Evolutionary conservation across 2,797 vertebrate species (phyloP).

Genomic region (Mormyrus hasselquistii): DNA sequence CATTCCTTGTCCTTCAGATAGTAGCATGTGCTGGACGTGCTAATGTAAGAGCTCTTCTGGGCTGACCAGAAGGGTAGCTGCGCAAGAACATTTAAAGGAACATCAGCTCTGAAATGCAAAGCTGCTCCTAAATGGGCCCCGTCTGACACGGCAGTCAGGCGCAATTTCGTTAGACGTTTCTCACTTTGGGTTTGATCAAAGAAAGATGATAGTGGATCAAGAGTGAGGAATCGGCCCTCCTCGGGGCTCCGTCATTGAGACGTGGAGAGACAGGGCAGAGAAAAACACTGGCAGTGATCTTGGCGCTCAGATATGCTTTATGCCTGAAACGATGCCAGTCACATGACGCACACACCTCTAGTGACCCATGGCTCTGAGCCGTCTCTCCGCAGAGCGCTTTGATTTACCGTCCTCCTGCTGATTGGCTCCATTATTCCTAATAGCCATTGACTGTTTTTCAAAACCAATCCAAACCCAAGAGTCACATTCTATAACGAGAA

Average conservation of each 20-base stretch:
- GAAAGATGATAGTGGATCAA: not conserved
- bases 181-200: slow-evolving; percentile 31
- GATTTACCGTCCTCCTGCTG: not conserved
- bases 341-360: not conserved
- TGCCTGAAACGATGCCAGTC: not conserved
- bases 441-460: not conserved
- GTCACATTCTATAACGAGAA: not conserved
- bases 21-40: not conserved
- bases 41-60: not conserved
- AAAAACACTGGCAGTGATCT: not conserved
- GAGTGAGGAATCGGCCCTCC: not conserved
- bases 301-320: not conserved
- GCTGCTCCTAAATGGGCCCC: not conserved
- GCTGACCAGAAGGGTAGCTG: not conserved
- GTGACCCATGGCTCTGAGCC: not conserved
- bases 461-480: not conserved
- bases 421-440: slow-evolving; percentile 13
- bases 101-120: not conserved
- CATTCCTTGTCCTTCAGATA: not conserved
- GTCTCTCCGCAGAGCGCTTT: not conserved
- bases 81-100: not conserved
- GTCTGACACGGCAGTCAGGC: not conserved
- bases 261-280: not conserved
- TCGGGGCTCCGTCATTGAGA: not conserved
- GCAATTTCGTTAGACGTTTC: slow-evolving; percentile 17